phyloP scores from a whole-genome alignment of 2,797 vertebrate genomes.

The Vespertilio murinus region DNA sequence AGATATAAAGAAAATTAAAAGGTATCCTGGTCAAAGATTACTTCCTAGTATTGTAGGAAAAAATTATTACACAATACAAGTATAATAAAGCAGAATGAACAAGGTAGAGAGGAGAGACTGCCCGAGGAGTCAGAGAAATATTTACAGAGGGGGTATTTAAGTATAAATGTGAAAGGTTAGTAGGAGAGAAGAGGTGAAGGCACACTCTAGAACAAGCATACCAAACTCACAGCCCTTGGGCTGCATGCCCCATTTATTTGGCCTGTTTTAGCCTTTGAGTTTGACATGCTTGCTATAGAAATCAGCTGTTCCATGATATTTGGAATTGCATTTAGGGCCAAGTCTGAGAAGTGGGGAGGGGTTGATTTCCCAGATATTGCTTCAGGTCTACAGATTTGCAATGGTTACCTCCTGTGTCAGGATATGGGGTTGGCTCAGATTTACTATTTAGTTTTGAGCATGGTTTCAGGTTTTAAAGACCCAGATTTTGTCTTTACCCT shows the following conservation, averaged over 20 bases:
- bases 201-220: neutral
- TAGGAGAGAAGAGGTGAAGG: neutral
- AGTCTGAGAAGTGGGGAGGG: neutral
- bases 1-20: constrained; percentile 14
- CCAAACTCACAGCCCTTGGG: too few species aligned
- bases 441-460: neutral
- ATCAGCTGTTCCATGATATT: neutral
- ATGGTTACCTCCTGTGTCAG: neutral
- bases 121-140: neutral
- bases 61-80: neutral
- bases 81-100: neutral
- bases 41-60: neutral
- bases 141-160: neutral
- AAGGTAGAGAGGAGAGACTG: neutral
- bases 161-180: neutral
- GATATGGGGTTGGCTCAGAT: neutral
- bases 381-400: neutral
- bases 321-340: neutral
- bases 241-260: too few species aligned
- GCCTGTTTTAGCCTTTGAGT: too few species aligned
- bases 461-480: constrained; percentile 25
- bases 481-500: neutral
- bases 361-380: neutral
- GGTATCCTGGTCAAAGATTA: neutral
- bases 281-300: neutral